Base-by-base conservation (phyloP, 1,140 invertebrate genomes). In the Lethrus apterus region DNA sequence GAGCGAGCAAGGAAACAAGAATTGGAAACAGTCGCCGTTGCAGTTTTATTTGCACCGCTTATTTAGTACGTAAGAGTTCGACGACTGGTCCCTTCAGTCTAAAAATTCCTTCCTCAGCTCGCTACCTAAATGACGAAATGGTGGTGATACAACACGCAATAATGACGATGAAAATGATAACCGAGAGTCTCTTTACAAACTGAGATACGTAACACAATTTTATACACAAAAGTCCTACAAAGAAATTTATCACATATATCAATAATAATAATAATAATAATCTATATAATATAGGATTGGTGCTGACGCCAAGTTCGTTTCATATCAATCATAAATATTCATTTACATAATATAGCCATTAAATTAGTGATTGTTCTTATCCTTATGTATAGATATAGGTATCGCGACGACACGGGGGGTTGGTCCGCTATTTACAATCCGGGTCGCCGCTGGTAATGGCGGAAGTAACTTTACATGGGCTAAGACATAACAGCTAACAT, bases 181-280 rank as follows among this genome's bases (percentile, higher is more conserved):
- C 40, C 40, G 40, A 42, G 24, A 38, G 24, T 68, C 69, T 70
- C 70, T 73, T 56, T 54, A 48, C 47, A 55, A 55, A 62, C 52
- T 63, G 62, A 64, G 56, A 66, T 63, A 59, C 57, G 57, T 59
- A 63, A 63, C 57, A 63, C 56, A 61, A 26, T n/a, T 55, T 57
- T 61, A 60, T 56, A 54, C 58, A 63, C 58, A 62, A 58, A 55
- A 58, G 56, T 58, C 14, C 58, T 65, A 60, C 56, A 61, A 64
- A 62, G 52, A 62, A 59, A 64, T 60, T 63, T 66, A 62, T 67
- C 65, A 66, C 66, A 66, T 67, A 69, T 62, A 64, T 55, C 56
- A 60, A 59, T 43, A 44, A 52, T 46, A 42, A 51, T 34, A 59
- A 61, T 57, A 52, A 58, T 58, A 54, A 55, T 58, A 57, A 51